These are phyloP conservation scores for Mylabris sibirica DNA, from an alignment of 2,888 invertebrate species.

Conservation along the genomic window DNA sequence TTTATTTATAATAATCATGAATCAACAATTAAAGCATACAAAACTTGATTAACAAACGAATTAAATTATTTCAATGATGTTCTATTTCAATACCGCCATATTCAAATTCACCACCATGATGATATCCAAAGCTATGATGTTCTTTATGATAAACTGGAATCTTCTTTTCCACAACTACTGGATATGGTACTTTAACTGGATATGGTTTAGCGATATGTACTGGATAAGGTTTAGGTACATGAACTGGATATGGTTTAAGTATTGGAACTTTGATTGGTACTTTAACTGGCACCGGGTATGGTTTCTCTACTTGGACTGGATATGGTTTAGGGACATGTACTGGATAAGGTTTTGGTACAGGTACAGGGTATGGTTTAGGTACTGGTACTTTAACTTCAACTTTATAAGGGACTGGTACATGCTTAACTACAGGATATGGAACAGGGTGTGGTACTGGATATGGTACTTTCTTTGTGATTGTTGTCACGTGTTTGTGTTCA, in stretches of 20 bases:
- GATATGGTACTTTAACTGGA: constrained; percentile 67
- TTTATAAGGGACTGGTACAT: constrained; percentile 67
- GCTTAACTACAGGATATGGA: constrained; percentile 61
- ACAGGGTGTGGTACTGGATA: constrained; percentile 64
- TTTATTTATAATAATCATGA: neutral
- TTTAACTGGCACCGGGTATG: constrained; percentile 61
- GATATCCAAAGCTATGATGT: constrained; percentile 35
- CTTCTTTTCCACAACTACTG: constrained; percentile 67
- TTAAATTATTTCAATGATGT: constrained; percentile 15
- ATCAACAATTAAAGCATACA: neutral
- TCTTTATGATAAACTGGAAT: constrained; percentile 56
- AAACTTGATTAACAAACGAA: neutral
- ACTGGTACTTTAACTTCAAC: constrained; percentile 56
- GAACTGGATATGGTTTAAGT: constrained; percentile 61
- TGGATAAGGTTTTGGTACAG: constrained; percentile 67
- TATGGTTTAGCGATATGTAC: constrained; percentile 67
- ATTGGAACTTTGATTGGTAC: constrained; percentile 65
- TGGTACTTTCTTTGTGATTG: constrained; percentile 52
- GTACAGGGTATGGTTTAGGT: constrained; percentile 63
- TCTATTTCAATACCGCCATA: constrained; percentile 2
- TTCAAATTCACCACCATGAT: neutral
- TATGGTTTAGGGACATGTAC: constrained; percentile 67
- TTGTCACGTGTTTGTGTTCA: constrained; percentile 44
- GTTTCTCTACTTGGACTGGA: constrained; percentile 52
- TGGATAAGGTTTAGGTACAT: constrained; percentile 59